A percentile compares a stretch with the other conserved stretches of the same genome.
These are phyloP conservation scores for Sceloporus undulatus DNA, from an alignment of 2,113 vertebrate species.

Conservation along the genomic window DNA sequence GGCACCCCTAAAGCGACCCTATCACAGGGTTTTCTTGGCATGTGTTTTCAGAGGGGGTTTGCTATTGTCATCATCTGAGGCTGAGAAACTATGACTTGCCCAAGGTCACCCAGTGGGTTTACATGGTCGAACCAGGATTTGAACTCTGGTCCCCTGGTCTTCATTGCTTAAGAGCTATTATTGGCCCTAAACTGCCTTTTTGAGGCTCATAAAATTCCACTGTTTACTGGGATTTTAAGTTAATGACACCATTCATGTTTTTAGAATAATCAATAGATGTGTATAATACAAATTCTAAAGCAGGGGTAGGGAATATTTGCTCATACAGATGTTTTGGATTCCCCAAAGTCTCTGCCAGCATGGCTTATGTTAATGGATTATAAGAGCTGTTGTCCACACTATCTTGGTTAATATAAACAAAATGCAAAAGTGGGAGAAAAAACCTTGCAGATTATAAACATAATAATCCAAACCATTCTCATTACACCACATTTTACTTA, in stretches of 20 bases:
- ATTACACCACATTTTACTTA: background rate
- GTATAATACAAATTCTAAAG: background rate
- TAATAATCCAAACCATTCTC: background rate
- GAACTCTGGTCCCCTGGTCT: too few relatives aligned
- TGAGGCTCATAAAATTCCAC: background rate
- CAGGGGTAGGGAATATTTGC: background rate
- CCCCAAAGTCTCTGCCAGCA: background rate
- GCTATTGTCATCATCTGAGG: too few relatives aligned
- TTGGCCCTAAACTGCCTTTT: background rate
- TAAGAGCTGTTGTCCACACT: background rate
- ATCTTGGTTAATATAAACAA: background rate
- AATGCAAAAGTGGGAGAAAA: background rate
- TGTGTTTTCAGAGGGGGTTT: too few relatives aligned
- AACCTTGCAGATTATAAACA: background rate
- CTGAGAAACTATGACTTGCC: too few relatives aligned
- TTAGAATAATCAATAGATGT: background rate
- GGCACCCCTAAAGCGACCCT: too few relatives aligned
- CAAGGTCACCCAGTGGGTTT: too few relatives aligned
- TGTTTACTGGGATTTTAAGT: constrained; percentile 9
- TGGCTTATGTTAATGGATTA: background rate
- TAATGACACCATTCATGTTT: background rate
- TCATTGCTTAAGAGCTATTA: background rate
- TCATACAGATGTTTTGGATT: background rate
- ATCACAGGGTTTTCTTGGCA: too few relatives aligned
- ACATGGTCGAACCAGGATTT: too few relatives aligned